Evolutionary conservation across 2,888 invertebrate species (phyloP), one percentile per base, ranked within the genome.

Genomic region (Ypsolopha sequella): DNA sequence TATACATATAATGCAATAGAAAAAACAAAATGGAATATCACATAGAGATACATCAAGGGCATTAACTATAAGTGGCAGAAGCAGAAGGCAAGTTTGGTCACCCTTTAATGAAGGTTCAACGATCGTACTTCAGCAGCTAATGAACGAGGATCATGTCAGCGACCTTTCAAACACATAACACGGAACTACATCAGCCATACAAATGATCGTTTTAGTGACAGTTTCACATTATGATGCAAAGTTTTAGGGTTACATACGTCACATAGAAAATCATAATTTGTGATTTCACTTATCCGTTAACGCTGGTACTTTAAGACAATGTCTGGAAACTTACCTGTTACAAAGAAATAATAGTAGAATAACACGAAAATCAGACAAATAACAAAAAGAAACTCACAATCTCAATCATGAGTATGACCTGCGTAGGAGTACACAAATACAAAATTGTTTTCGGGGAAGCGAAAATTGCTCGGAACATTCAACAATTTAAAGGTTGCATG

Each of bases 381-480:
- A 24, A 24, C 24, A 24, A 24, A 2, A 24, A 24, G 24, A 24
- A 24, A 24, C 24, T 4, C 24, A n/a, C n/a, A n/a, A n/a, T n/a
- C 24, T 3, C 24, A 24, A 24, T 24, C 24, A 24, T 24, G 24
- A 24, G 24, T 24, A 2, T 24, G 24, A 68, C 65, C 60, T 68
- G 76, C 68, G 79, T 79, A 74, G 78, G 77, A 68, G 79, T 68
- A 63, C 69, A 69, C 72, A 76, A 76, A 75, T 73, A 74, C 76
- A 70, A 78, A 79, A 80, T 76, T 76, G 73, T 70, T 67, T 79
- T 73, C 79, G 68, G 70, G 65, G 76, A 80, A 79, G 66, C 73
- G 68, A 43, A n/a, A 45, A 45, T 45, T 45, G 7, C 11, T 4
- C 13, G 63, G 62, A 45, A 33, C 36, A 13, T 14, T 47, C 35